Conservation (phyloP, 2,113 vertebrate species). For the Fregetta grallaria region DNA sequence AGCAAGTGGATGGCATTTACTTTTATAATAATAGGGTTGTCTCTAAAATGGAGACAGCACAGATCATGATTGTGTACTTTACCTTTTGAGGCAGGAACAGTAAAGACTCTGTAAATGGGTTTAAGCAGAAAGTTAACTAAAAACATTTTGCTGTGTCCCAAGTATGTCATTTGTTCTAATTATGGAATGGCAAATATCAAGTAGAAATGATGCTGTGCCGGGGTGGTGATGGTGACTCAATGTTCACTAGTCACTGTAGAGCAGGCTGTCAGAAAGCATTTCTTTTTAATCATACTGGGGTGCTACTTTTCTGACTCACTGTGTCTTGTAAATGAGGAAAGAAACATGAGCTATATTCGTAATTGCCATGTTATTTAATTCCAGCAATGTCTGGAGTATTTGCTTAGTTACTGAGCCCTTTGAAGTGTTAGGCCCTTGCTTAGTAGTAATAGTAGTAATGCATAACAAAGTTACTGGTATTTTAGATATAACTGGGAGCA, state of each 20-base stretch:
- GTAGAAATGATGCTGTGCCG: neutral
- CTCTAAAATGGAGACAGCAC: neutral
- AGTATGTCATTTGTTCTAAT: slow-evolving; percentile 9
- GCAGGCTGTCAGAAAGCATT: slow-evolving; percentile 22
- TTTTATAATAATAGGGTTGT: slow-evolving; percentile 1
- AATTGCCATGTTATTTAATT: slow-evolving; percentile 6
- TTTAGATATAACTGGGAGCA: neutral
- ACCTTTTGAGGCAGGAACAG: neutral
- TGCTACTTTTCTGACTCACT: slow-evolving; percentile 40
- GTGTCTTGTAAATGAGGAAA: slow-evolving; percentile 9
- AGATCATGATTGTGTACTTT: neutral
- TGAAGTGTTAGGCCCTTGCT: neutral
- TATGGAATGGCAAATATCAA: slow-evolving; percentile 43
- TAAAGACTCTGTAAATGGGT: neutral
- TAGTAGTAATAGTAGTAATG: neutral
- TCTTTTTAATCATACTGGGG: neutral
- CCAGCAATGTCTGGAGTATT: neutral
- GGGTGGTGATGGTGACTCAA: slow-evolving; percentile 35
- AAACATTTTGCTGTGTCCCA: neutral
- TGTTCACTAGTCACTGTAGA: neutral
- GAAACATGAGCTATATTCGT: neutral
- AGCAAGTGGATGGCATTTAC: slow-evolving; percentile 35
- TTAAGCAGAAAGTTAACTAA: slow-evolving; percentile 9
- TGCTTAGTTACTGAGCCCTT: neutral
- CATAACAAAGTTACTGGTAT: neutral